phyloP scores from a whole-genome alignment of 64 coral and sea anemone species.

The Trachythela sp. region DNA sequence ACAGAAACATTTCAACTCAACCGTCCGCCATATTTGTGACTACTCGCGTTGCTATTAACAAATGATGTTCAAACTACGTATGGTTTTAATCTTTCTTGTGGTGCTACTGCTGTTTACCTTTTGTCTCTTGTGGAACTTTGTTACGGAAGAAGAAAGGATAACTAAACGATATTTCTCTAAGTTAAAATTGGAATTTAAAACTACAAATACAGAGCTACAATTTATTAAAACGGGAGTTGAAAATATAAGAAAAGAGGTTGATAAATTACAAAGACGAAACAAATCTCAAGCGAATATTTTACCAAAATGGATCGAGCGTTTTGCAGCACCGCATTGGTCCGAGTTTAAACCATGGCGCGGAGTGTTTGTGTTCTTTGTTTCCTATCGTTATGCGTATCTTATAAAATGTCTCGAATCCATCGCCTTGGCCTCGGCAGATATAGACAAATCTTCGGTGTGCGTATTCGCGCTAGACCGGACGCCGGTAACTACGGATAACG shows the following conservation, averaged over 20 bases:
- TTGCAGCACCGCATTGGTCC: not conserved
- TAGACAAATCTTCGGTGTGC: slow-evolving; percentile 15
- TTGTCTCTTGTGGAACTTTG: not conserved
- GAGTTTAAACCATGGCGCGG: not conserved
- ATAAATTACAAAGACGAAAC: not conserved
- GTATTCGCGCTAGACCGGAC: slow-evolving; percentile 1
- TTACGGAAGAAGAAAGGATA: not conserved
- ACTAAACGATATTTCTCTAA: not conserved
- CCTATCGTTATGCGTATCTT: slow-evolving; percentile 9
- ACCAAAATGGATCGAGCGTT: slow-evolving; percentile 23
- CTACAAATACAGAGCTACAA: not conserved
- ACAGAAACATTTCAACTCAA: not conserved
- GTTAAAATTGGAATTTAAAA: not conserved
- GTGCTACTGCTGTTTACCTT: not conserved
- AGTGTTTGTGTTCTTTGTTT: slow-evolving; percentile 7
- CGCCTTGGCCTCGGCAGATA: not conserved
- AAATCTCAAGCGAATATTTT: not conserved
- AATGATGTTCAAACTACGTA: not conserved
- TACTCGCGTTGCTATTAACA: not conserved
- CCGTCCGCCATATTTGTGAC: not conserved
- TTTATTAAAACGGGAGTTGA: not conserved
- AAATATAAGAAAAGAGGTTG: not conserved
- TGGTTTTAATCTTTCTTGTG: not conserved
- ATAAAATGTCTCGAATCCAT: slow-evolving; percentile 38
- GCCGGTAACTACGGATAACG: not conserved